A percentile compares a stretch with the other conserved stretches of the same genome.
Evolutionary conservation across 2,797 vertebrate species (phyloP).

Genomic region (Columba guinea): DNA sequence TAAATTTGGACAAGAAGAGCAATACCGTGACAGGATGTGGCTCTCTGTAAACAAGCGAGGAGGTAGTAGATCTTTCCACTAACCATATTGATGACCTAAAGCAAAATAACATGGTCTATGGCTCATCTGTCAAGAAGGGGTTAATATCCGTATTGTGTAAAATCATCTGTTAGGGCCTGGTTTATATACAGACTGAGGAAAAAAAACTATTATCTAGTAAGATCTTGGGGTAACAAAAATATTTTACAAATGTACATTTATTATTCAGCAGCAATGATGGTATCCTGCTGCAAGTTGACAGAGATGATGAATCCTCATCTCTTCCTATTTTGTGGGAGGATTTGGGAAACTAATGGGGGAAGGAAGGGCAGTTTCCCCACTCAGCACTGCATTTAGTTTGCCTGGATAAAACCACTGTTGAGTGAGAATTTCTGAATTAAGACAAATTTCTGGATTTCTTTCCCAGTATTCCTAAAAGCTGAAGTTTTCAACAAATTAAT

Average conservation of each 20-base stretch:
- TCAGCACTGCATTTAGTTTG: not conserved
- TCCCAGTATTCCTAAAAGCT: not conserved
- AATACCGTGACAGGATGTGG: conserved; percentile 36
- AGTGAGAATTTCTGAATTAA: not conserved
- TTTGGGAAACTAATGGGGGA: not conserved
- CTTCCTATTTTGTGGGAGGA: not conserved
- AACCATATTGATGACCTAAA: not conserved
- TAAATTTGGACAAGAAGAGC: not conserved
- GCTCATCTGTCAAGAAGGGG: not conserved
- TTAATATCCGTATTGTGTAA: not conserved
- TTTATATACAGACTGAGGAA: not conserved
- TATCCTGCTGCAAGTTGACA: not conserved
- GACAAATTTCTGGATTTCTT: not conserved
- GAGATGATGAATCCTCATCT: not conserved
- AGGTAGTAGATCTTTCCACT: conserved; percentile 6
- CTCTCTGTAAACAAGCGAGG: not conserved
- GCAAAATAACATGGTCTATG: not conserved
- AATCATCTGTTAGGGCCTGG: not conserved
- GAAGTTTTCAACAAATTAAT: not conserved
- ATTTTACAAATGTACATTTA: not conserved
- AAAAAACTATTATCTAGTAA: not conserved
- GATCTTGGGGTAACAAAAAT: not conserved
- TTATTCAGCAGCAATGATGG: not conserved
- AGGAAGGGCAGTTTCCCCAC: not conserved
- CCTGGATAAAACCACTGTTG: not conserved